Base-by-base conservation (phyloP, 1,140 invertebrate genomes). In the Akabosia matsudoensis region DNA sequence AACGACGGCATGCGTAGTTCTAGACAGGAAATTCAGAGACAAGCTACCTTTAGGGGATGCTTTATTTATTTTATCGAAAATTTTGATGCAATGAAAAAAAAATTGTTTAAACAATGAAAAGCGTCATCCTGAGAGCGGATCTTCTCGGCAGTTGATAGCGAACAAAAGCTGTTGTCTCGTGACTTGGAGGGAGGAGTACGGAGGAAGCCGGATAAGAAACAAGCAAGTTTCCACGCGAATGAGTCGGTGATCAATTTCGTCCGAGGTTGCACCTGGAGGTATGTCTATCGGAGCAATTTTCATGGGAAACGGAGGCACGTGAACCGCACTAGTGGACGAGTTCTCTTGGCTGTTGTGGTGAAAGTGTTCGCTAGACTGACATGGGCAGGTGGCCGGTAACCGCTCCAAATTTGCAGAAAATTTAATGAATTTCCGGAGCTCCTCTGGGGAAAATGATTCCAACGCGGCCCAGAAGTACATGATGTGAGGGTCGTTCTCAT, bases 381-480 rank as follows among this genome's bases (percentile, higher is more conserved):
- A 77, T 3, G 76, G 76, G 51, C 76, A 77, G 18, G 67, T 61
- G 7, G 52, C 31, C 7, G 76, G 76, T 4, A 77, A 33, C 26
- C 76, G 26, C 18, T 77, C 76, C 26, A 75, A 52, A 67, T 77
- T 77, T 16, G 51, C 18, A 2, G 85, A 83, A 82, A 86, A 86
- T 78, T 86, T 86, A 52, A 86, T 84, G 78, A 86, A 86, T 31
- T 82, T 79, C 64, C 81, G 78, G 33, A 86, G 80, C 75, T 86
- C 85, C 37, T 85, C 83, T 70, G 84, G 82, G 52, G 81, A 82
- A 10, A 86, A 80, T 30, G 79, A 78, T 74, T 86, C 85, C 52
- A 86, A 76, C 1, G 83, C 83, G 22, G 79, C 80, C 85, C 85
- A 86, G 83, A 86, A 86, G 76, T 81, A 84, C 76, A 85, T 80